A percentile compares a stretch with the other conserved stretches of the same genome.
Evolutionary conservation across 2,888 invertebrate species (phyloP).

Genomic region (Thymelicus sylvestris): DNA sequence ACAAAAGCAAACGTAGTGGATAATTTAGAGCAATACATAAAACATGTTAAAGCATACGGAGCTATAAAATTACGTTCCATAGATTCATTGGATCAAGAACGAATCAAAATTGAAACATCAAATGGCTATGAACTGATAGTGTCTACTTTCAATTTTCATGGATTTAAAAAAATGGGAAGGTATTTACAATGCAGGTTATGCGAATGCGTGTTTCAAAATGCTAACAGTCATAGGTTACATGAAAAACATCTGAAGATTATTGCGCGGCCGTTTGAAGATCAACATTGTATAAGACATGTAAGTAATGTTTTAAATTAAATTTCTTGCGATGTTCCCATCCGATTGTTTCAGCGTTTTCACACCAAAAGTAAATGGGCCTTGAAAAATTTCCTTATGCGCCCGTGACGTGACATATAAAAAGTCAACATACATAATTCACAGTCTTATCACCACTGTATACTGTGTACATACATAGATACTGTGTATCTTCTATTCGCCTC

Average conservation of each 20-base stretch:
- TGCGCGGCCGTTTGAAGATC: conserved; percentile 13
- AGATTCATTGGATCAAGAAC: background rate
- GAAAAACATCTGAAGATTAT: conserved; percentile 21
- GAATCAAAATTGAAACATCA: conserved; percentile 6
- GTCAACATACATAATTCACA: no score
- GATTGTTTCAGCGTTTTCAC: no score
- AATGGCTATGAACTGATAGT: conserved; percentile 1
- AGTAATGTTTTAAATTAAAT: background rate
- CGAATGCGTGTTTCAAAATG: conserved; percentile 7
- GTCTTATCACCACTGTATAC: no score
- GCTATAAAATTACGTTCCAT: background rate
- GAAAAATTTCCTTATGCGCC: no score
- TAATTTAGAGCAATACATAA: conserved; percentile 16
- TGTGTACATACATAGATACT: no score
- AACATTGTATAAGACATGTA: conserved; percentile 23
- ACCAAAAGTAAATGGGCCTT: no score
- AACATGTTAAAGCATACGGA: conserved; percentile 14
- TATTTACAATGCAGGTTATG: conserved; percentile 14
- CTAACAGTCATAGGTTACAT: conserved; percentile 11
- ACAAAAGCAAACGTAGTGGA: conserved; percentile 8
- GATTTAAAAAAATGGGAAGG: conserved; percentile 11
- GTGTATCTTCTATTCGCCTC: no score
- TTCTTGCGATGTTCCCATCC: no score
- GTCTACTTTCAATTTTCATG: conserved; percentile 18
- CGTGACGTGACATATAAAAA: no score